These are phyloP conservation scores for Gonioctena quinquepunctata DNA, from an alignment of 1,140 invertebrate genomes.

Conservation along the genomic window DNA sequence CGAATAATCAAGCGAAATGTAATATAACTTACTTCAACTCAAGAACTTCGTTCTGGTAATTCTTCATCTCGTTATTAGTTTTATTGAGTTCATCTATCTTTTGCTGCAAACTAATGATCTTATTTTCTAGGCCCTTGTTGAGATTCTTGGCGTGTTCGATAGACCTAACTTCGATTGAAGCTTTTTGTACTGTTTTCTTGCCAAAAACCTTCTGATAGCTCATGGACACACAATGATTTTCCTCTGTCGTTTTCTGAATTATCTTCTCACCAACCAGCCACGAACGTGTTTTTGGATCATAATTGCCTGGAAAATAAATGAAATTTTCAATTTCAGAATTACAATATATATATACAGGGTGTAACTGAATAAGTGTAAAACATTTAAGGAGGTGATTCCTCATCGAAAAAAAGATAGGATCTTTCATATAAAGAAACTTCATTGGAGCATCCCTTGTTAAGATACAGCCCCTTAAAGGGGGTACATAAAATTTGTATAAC, in stretches of 20 bases:
- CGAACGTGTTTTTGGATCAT: slow-evolving; percentile 74
- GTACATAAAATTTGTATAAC: too few species aligned
- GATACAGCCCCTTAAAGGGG: too few species aligned
- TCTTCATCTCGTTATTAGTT: slow-evolving; percentile 68
- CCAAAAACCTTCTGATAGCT: slow-evolving; percentile 75
- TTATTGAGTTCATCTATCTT: slow-evolving; percentile 83
- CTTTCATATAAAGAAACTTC: too few species aligned
- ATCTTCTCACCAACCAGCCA: slow-evolving; percentile 75
- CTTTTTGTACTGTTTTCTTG: slow-evolving; percentile 77
- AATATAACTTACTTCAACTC: slow-evolving; percentile 69
- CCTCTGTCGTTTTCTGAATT: slow-evolving; percentile 65
- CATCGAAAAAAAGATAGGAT: too few species aligned
- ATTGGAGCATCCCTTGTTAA: too few species aligned
- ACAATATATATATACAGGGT: too few species aligned
- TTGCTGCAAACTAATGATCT: slow-evolving; percentile 96
- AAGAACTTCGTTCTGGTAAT: slow-evolving; percentile 66
- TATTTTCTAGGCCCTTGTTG: slow-evolving; percentile 97
- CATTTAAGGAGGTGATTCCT: too few species aligned
- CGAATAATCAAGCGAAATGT: too few species aligned
- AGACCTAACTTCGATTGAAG: slow-evolving; percentile 87
- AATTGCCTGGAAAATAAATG: slow-evolving; percentile 64
- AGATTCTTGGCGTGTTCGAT: slow-evolving; percentile 94
- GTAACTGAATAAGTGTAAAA: too few species aligned
- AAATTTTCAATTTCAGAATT: too few species aligned
- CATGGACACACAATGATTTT: slow-evolving; percentile 85